Percentiles rank a stretch among this genome's conserved stretches.
phyloP scores from a whole-genome alignment of 1,140 invertebrate species.

The Drosophila albomicans region DNA sequence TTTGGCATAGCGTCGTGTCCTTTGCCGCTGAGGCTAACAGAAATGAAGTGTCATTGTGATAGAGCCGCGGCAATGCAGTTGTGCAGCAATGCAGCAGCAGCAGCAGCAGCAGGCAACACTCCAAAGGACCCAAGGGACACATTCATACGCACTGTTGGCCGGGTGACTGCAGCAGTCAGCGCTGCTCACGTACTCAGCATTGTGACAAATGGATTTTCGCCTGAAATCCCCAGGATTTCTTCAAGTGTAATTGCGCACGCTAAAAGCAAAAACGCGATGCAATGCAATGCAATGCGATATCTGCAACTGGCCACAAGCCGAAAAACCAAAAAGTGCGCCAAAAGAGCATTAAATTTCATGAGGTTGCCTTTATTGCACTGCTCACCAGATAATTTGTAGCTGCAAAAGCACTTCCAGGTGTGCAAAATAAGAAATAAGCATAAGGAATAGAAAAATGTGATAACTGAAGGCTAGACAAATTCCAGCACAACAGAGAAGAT shows the following conservation, averaged over 20 bases:
- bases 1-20: slow-evolving; percentile 60
- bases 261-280: slow-evolving; percentile 71
- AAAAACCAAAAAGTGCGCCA: slow-evolving; percentile 45
- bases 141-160: slow-evolving; percentile 73
- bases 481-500: background rate
- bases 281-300: slow-evolving; percentile 15
- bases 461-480: background rate
- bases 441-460: background rate
- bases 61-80: slow-evolving; percentile 68
- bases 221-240: slow-evolving; percentile 80
- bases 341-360: slow-evolving; percentile 69
- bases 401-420: slow-evolving; percentile 35
- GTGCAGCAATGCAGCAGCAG: slow-evolving; percentile 39
- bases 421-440: slow-evolving; percentile 13
- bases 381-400: slow-evolving; percentile 60
- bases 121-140: slow-evolving; percentile 63
- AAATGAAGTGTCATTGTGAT: slow-evolving; percentile 83
- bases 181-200: slow-evolving; percentile 77
- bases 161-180: slow-evolving; percentile 53
- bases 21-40: slow-evolving; percentile 73
- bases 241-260: slow-evolving; percentile 81
- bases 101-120: background rate
- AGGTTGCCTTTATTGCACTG: slow-evolving; percentile 66
- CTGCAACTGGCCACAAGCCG: slow-evolving; percentile 14
- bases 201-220: slow-evolving; percentile 83